phyloP scores from a whole-genome alignment of 2,888 invertebrate genomes.

The Apodemia hepburni region DNA sequence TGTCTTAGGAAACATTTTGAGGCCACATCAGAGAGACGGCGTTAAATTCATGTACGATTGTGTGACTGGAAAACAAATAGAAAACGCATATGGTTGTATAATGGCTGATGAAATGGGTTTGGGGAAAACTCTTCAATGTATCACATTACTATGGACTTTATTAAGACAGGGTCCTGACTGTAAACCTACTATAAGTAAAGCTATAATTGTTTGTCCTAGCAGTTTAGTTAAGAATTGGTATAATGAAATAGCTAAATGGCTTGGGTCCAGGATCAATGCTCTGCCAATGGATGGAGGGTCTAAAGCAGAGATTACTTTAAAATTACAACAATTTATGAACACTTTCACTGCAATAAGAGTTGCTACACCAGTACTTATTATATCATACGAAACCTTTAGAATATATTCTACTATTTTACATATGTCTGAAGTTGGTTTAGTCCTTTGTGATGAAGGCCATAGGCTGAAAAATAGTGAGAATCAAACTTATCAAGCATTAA shows the following conservation, averaged over 20 bases:
- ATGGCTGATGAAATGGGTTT: constrained; percentile 99
- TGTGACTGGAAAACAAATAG: constrained; percentile 94
- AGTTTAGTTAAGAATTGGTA: constrained; percentile 99
- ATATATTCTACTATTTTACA: constrained; percentile 94
- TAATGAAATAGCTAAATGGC: constrained; percentile 98
- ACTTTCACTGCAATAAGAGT: constrained; percentile 88
- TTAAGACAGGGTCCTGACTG: constrained; percentile 95
- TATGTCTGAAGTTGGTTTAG: constrained; percentile 94
- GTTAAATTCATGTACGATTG: constrained; percentile 99
- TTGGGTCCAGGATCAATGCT: constrained; percentile 89
- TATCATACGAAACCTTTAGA: constrained; percentile 99
- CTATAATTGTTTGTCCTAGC: constrained; percentile 97
- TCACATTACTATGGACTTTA: constrained; percentile 96
- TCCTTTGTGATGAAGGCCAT: constrained; percentile 99
- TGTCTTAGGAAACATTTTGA: constrained; percentile 90
- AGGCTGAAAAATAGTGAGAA: constrained; percentile 98
- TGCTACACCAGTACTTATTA: constrained; percentile 94
- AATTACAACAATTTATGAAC: constrained; percentile 91
- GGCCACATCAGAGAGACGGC: constrained; percentile 99
- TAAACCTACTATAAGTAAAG: constrained; percentile 94
- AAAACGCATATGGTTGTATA: constrained; percentile 94
- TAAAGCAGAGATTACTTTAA: constrained; percentile 91
- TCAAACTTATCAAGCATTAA: constrained; percentile 97
- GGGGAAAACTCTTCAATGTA: constrained; percentile 98
- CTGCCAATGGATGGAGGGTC: constrained; percentile 93